A percentile compares a stretch with the other conserved stretches of the same genome.
Conservation (phyloP, 1,140 invertebrate genomes). For the Drosophila bocki region DNA sequence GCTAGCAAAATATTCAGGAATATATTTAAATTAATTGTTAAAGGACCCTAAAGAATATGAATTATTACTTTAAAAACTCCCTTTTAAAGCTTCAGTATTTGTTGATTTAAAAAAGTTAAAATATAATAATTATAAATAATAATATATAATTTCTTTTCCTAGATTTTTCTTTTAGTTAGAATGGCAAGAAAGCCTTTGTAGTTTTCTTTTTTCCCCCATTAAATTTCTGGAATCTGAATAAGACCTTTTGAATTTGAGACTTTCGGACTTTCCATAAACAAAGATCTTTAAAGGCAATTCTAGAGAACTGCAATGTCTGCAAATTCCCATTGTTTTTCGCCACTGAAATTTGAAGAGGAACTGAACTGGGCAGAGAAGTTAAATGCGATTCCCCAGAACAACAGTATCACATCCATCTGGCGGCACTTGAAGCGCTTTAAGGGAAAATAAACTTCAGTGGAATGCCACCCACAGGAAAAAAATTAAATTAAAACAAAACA, state of each 20-base stretch:
- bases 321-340: slow-evolving; percentile 15
- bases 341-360: slow-evolving; percentile 22
- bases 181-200: too few relatives aligned
- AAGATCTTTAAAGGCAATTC: slow-evolving; percentile 36
- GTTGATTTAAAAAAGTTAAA: background rate
- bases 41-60: background rate
- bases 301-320: slow-evolving; percentile 12
- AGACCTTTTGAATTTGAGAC: slow-evolving; percentile 11
- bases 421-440: slow-evolving; percentile 22
- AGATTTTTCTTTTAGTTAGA: background rate
- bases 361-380: background rate
- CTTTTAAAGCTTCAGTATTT: background rate
- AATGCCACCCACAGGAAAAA: slow-evolving; percentile 32
- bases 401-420: slow-evolving; percentile 31
- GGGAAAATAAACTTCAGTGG: slow-evolving; percentile 24
- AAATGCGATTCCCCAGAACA: slow-evolving; percentile 20
- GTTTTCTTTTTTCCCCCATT: background rate
- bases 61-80: background rate
- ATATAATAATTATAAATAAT: background rate
- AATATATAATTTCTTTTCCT: background rate
- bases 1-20: background rate
- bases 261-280: slow-evolving; percentile 30
- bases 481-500: background rate
- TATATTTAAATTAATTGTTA: background rate
- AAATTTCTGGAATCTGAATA: slow-evolving; percentile 15